Conservation (phyloP, 1,140 invertebrate genomes). For the Conus betulinus region DNA sequence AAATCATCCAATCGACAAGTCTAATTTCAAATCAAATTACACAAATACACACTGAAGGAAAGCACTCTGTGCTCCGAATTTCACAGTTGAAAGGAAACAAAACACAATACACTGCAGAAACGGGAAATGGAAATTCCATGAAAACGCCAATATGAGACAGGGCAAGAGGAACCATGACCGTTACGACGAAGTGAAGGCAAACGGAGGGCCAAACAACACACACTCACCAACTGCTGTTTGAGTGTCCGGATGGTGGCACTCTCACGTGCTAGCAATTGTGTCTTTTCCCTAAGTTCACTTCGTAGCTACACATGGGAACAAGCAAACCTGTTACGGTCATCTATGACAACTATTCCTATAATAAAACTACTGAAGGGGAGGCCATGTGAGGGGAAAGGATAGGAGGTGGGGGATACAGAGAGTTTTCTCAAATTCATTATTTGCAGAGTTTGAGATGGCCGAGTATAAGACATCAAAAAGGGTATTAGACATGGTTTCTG, state of each 20-base stretch:
- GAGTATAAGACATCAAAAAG: no score
- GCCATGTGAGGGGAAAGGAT: not conserved
- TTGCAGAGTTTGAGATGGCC: no score
- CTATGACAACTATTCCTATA: not conserved
- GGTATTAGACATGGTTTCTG: no score
- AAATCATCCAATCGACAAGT: not conserved
- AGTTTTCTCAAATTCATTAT: no score
- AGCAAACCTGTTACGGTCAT: not conserved
- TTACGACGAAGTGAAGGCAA: not conserved
- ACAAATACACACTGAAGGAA: not conserved
- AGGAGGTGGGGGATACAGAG: no score
- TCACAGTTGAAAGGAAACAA: not conserved
- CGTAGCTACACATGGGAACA: conserved; percentile 59
- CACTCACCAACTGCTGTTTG: conserved; percentile 69
- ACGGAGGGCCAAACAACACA: not conserved
- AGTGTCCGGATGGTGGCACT: conserved; percentile 67
- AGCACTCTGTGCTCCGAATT: not conserved
- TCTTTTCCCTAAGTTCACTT: conserved; percentile 66
- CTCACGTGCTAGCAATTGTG: conserved; percentile 71
- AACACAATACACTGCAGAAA: not conserved
- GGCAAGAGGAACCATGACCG: not conserved
- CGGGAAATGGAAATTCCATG: not conserved
- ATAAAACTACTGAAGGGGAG: not conserved
- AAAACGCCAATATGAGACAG: not conserved
- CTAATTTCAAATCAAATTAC: no score